phyloP scores from a whole-genome alignment of 2,888 invertebrate genomes.

The Trachelus tabidus region DNA sequence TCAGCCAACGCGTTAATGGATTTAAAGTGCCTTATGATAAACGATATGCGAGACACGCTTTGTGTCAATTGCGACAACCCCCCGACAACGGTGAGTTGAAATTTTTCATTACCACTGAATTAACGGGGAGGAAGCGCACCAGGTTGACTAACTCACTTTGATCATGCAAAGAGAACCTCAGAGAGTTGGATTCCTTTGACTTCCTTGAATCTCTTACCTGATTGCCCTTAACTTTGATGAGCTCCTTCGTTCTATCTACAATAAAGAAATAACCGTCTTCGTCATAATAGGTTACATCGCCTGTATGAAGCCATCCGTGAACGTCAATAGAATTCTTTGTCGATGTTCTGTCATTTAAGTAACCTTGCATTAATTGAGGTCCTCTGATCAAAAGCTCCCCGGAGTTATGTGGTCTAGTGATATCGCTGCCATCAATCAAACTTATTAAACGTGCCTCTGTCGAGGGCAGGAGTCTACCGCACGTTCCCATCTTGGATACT shows the following conservation, averaged over 20 bases:
- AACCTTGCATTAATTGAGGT: slow-evolving; percentile 86
- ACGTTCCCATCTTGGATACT: slow-evolving; percentile 74
- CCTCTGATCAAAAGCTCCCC: slow-evolving; percentile 81
- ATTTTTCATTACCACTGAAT: too few species aligned
- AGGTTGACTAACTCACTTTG: too few species aligned
- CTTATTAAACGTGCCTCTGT: slow-evolving; percentile 76
- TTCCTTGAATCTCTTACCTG: slow-evolving; percentile 71
- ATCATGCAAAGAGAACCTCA: too few species aligned
- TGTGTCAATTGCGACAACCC: too few species aligned
- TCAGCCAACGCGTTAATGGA: too few species aligned
- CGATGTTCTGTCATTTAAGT: slow-evolving; percentile 80
- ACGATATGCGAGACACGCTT: too few species aligned
- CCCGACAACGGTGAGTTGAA: too few species aligned
- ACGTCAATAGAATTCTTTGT: slow-evolving; percentile 78
- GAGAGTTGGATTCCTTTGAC: too few species aligned
- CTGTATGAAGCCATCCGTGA: slow-evolving; percentile 85
- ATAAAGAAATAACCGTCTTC: slow-evolving; percentile 80
- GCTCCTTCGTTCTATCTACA: slow-evolving; percentile 82
- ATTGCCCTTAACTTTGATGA: slow-evolving; percentile 87
- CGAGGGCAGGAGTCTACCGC: slow-evolving; percentile 76
- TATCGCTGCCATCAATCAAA: slow-evolving; percentile 68
- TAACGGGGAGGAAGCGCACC: too few species aligned
- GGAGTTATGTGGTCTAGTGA: slow-evolving; percentile 72
- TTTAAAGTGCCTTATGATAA: too few species aligned
- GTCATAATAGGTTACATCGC: slow-evolving; percentile 84